These are phyloP conservation scores for Microcebus ravelobensis DNA, from an alignment of 2,113 vertebrate genomes.

Conservation along the genomic window DNA sequence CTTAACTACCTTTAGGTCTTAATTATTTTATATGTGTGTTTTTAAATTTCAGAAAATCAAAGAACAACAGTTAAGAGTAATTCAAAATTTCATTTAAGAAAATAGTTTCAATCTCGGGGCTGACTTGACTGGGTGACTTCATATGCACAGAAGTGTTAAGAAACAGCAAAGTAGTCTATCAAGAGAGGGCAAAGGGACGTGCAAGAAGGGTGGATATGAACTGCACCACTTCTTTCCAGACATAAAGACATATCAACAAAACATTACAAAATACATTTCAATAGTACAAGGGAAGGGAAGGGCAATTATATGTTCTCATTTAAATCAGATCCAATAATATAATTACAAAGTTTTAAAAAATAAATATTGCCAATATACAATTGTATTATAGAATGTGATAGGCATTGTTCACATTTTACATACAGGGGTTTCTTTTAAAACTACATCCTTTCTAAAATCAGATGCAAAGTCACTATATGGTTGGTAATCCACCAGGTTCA, in stretches of 20 bases:
- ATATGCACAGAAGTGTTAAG: background rate
- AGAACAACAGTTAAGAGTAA: background rate
- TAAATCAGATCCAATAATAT: background rate
- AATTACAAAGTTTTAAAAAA: background rate
- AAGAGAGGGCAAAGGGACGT: background rate
- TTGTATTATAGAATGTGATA: background rate
- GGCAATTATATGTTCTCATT: background rate
- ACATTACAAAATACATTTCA: background rate
- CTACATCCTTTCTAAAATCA: background rate
- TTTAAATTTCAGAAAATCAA: slow-evolving; percentile 22
- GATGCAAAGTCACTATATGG: background rate
- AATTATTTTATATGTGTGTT: slow-evolving; percentile 4
- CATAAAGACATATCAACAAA: background rate
- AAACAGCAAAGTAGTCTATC: background rate
- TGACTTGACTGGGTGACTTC: background rate
- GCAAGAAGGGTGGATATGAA: background rate
- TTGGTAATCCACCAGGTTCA: background rate
- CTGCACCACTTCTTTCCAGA: background rate
- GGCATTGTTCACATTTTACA: background rate
- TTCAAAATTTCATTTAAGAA: background rate
- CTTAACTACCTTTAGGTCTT: background rate
- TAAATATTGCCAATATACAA: background rate
- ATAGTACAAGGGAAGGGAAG: background rate
- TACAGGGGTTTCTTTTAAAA: background rate
- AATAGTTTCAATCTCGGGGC: background rate